Percentiles rank a stretch among this genome's conserved stretches.
Conservation (phyloP, 2,797 vertebrate species). For the Etheostoma perlongum region DNA sequence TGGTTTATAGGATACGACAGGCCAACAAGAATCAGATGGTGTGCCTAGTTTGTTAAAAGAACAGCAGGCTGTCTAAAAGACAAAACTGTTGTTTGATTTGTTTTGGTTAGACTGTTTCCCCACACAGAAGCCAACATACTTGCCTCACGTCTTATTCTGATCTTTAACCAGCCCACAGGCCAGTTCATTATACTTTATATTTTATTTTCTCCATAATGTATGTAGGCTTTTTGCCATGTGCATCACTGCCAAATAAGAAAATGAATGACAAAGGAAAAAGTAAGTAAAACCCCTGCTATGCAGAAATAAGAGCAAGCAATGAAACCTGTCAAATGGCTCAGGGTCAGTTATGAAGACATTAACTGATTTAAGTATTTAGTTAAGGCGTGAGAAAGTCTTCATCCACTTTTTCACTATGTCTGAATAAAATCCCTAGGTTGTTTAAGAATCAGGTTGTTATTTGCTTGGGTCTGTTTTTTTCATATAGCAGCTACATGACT, state of each 20-base stretch:
- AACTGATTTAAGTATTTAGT: neutral
- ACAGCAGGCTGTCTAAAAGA: neutral
- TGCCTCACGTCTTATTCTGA: slow-evolving; percentile 8
- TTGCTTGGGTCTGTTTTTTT: slow-evolving; percentile 22
- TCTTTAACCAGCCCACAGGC: slow-evolving; percentile 13
- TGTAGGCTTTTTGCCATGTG: neutral
- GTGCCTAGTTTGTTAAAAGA: neutral
- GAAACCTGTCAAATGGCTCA: slow-evolving; percentile 20
- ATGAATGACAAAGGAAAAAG: neutral
- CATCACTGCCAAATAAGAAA: neutral
- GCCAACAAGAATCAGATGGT: slow-evolving; percentile 1
- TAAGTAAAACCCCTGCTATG: neutral
- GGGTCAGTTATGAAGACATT: slow-evolving; percentile 18
- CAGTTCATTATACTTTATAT: neutral
- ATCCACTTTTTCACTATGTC: slow-evolving; percentile 1
- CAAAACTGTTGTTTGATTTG: slow-evolving; percentile 6
- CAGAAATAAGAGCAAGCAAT: neutral
- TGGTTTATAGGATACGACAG: neutral
- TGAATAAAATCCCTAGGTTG: slow-evolving; percentile 23
- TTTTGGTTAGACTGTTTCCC: slow-evolving; percentile 11
- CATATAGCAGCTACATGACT: slow-evolving; percentile 59
- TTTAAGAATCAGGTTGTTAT: neutral
- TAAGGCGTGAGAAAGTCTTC: slow-evolving; percentile 20
- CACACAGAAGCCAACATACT: slow-evolving; percentile 20
- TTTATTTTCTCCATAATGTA: neutral